These are phyloP conservation scores for Centropus bengalensis DNA, from an alignment of 2,113 vertebrate species.

Conservation along the genomic window DNA sequence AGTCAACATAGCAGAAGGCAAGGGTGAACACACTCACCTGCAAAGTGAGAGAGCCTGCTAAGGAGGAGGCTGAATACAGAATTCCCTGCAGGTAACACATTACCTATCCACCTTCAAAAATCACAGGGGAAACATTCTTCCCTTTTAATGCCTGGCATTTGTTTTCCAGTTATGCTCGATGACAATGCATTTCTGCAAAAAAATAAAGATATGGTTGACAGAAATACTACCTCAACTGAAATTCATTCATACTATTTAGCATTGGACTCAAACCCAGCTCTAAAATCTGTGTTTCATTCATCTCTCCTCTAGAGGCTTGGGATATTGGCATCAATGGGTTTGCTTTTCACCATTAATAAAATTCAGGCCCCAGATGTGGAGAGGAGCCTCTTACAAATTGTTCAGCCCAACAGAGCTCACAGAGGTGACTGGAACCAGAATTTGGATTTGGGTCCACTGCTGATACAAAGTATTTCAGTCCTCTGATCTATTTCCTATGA, in stretches of 20 bases:
- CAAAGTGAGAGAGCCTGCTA: not conserved
- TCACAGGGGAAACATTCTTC: not conserved
- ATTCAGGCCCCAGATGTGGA: not conserved
- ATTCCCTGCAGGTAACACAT: not conserved
- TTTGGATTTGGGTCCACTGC: not conserved
- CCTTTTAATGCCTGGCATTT: not conserved
- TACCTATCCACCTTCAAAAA: not conserved
- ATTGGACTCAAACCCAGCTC: not conserved
- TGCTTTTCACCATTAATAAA: not conserved
- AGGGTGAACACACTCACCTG: not conserved
- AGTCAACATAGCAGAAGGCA: not conserved
- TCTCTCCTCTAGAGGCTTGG: not conserved
- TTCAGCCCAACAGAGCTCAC: not conserved
- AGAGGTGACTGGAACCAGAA: not conserved
- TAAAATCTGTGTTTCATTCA: not conserved
- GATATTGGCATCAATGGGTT: not conserved
- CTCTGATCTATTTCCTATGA: not conserved
- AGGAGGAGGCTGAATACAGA: not conserved
- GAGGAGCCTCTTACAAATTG: not conserved
- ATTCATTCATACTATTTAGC: not conserved
- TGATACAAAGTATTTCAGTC: not conserved
- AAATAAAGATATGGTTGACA: not conserved
- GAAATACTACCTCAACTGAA: not conserved
- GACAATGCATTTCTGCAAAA: conserved; percentile 13
- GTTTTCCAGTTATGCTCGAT: not conserved